Evolutionary conservation across 2,113 vertebrate species (phyloP).

Genomic region (Bothrops jararaca): DNA sequence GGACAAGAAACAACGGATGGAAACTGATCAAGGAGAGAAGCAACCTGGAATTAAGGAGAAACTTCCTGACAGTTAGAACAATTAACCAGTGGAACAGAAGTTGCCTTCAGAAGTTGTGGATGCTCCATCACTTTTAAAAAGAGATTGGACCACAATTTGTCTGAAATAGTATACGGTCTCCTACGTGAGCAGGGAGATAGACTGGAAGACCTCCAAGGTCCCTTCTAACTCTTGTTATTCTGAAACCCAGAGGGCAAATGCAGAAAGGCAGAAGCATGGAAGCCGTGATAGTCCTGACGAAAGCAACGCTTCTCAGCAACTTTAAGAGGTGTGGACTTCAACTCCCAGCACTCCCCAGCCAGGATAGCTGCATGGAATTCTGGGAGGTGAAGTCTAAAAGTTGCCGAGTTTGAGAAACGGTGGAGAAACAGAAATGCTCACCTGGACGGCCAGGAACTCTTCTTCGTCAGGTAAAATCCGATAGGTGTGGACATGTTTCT

Average conservation of each 20-base stretch:
- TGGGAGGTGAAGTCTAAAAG: not conserved
- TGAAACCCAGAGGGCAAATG: not conserved
- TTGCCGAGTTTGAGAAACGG: not conserved
- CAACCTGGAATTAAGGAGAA: too few species aligned
- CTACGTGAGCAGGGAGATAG: not conserved
- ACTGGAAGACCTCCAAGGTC: not conserved
- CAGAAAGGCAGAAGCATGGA: not conserved
- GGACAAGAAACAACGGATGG: too few species aligned
- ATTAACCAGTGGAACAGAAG: not conserved
- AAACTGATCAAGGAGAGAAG: too few species aligned
- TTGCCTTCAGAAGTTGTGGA: not conserved
- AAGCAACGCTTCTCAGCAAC: not conserved
- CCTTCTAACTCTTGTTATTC: not conserved
- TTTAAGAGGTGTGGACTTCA: not conserved
- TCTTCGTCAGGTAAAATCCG: constrained; percentile 94
- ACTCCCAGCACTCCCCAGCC: not conserved
- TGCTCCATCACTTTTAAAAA: not conserved
- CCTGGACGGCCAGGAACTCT: constrained; percentile 93
- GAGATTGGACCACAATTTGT: not conserved
- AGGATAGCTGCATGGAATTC: not conserved
- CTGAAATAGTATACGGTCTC: not conserved
- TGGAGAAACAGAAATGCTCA: constrained; percentile 45
- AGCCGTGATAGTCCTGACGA: not conserved
- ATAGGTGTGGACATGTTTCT: constrained; percentile 97
- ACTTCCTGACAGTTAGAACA: too few species aligned